Conservation (phyloP, 2,113 vertebrate genomes). For the Pachypanchax playfairii region DNA sequence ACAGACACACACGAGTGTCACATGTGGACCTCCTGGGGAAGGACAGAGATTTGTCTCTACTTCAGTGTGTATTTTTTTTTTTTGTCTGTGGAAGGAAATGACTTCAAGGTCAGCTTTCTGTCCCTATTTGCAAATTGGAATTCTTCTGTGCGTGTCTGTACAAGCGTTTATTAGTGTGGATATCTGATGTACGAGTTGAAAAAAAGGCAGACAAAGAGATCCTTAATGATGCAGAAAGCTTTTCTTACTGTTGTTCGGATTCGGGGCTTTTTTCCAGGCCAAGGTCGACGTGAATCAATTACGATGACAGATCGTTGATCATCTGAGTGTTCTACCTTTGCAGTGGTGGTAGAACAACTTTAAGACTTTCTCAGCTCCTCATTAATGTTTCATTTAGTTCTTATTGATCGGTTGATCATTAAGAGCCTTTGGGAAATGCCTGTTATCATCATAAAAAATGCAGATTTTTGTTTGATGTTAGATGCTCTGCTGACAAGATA, state of each 20-base stretch:
- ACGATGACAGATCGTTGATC: slow-evolving; percentile 60
- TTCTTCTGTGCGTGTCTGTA: slow-evolving; percentile 7
- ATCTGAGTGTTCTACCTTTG: slow-evolving; percentile 47
- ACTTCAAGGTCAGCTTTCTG: slow-evolving; percentile 48
- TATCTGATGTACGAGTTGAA: slow-evolving; percentile 7
- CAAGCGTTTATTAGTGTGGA: slow-evolving; percentile 8
- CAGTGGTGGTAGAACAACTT: slow-evolving; percentile 58
- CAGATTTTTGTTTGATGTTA: slow-evolving; percentile 16
- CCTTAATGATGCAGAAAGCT: slow-evolving; percentile 8
- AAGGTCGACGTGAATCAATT: slow-evolving; percentile 66
- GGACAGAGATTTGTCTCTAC: slow-evolving; percentile 50
- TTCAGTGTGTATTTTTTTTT: slow-evolving; percentile 22
- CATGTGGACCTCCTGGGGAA: slow-evolving; percentile 53
- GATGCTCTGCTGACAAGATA: background rate
- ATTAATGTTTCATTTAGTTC: slow-evolving; percentile 65
- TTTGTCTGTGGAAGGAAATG: slow-evolving; percentile 40
- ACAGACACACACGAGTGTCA: slow-evolving; percentile 42
- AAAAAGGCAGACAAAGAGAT: background rate
- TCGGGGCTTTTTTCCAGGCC: slow-evolving; percentile 36
- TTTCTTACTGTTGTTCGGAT: slow-evolving; percentile 18
- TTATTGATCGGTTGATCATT: slow-evolving; percentile 54
- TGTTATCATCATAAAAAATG: slow-evolving; percentile 21
- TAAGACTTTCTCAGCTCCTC: slow-evolving; percentile 56
- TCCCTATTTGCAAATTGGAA: slow-evolving; percentile 32
- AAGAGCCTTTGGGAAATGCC: slow-evolving; percentile 42